A percentile compares a stretch with the other conserved stretches of the same genome.
Conservation (phyloP, 2,113 vertebrate species). For the Lethenteron camtschaticum region DNA sequence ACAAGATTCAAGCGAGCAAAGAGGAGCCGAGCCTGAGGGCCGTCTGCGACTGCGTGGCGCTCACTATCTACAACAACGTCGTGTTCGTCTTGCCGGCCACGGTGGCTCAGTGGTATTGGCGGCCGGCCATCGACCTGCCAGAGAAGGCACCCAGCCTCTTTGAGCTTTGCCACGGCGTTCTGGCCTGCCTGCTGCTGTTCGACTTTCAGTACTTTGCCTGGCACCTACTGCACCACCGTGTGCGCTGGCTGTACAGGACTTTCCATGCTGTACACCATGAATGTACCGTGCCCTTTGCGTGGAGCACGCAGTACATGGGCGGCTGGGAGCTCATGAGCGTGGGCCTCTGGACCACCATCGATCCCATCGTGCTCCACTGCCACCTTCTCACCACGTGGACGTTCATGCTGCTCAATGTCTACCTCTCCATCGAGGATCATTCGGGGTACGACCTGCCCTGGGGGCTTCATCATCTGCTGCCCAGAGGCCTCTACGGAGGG, state of each 20-base stretch:
- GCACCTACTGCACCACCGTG: conserved; percentile 35
- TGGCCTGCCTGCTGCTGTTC: conserved; percentile 35
- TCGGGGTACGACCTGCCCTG: conserved; percentile 40
- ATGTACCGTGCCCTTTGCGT: conserved; percentile 32
- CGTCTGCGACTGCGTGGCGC: conserved; percentile 23
- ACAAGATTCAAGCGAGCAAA: too few species aligned
- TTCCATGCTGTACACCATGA: conserved; percentile 40
- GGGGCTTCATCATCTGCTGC: conserved; percentile 31
- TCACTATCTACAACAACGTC: conserved; percentile 35
- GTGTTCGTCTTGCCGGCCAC: conserved; percentile 35
- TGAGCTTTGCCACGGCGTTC: conserved; percentile 28
- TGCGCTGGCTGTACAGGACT: conserved; percentile 34
- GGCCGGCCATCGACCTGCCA: conserved; percentile 26
- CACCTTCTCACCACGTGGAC: conserved; percentile 35
- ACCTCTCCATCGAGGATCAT: conserved; percentile 36
- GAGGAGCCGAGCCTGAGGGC: too few species aligned
- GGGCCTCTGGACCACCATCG: conserved; percentile 33
- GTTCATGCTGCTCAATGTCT: conserved; percentile 42
- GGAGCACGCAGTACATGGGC: conserved; percentile 38
- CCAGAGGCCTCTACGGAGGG: conserved; percentile 35
- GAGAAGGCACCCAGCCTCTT: conserved; percentile 23
- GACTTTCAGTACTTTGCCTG: conserved; percentile 45
- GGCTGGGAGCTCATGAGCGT: conserved; percentile 37
- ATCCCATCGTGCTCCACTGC: conserved; percentile 33
- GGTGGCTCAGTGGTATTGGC: conserved; percentile 35